phyloP scores from a whole-genome alignment of 2,113 vertebrate species.

The Anguilla rostrata region DNA sequence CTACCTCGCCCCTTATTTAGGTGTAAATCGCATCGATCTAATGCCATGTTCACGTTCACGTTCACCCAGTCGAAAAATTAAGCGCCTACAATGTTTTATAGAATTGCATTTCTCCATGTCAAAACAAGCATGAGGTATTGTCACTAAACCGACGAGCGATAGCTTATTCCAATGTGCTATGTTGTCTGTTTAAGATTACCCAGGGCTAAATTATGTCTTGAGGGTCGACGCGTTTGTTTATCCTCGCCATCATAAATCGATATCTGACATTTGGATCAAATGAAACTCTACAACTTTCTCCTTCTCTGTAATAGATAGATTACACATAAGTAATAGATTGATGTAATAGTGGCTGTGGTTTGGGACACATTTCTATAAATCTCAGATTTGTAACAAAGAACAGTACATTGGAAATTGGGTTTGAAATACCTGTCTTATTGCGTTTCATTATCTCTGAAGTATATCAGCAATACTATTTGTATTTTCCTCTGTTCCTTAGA shows the following conservation, averaged over 20 bases:
- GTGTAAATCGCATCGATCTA: neutral
- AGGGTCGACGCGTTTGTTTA: neutral
- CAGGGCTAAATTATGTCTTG: neutral
- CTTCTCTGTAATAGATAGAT: neutral
- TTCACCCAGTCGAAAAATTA: neutral
- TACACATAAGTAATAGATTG: neutral
- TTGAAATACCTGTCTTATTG: neutral
- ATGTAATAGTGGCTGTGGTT: conserved; percentile 15
- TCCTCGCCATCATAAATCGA: neutral
- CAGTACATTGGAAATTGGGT: neutral
- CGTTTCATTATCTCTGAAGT: neutral
- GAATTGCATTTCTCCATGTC: neutral
- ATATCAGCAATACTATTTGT: neutral
- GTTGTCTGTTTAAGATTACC: neutral
- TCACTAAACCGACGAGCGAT: neutral
- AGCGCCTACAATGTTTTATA: neutral
- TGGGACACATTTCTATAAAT: neutral
- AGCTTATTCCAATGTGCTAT: neutral
- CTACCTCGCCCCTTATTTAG: neutral
- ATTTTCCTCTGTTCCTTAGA: neutral
- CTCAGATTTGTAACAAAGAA: neutral
- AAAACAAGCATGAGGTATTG: neutral
- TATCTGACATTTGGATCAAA: conserved; percentile 2
- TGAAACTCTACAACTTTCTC: neutral
- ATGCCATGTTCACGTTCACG: neutral